Conservation (phyloP, 1,140 invertebrate species). For the Conus ventricosus region DNA sequence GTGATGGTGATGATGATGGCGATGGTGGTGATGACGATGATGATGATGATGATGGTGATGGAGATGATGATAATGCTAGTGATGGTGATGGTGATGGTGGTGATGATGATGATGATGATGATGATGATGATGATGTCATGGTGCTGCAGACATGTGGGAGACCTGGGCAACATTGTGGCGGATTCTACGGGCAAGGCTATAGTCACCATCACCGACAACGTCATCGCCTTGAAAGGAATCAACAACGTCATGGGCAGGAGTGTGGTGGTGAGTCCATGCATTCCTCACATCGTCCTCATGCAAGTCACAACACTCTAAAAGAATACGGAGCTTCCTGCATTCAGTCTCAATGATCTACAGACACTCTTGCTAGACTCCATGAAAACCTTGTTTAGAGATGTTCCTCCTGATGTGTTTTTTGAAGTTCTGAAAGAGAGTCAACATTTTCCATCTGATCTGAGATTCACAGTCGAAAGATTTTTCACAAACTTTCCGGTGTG, state of each 20-base stretch:
- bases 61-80: not conserved
- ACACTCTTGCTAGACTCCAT: no score
- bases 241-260: constrained; percentile 92
- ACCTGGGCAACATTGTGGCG: constrained; percentile 92
- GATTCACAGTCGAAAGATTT: no score
- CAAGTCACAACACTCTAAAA: no score
- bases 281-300: not conserved
- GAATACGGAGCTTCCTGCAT: no score
- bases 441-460: no score
- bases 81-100: not conserved
- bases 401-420: no score
- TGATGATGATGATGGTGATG: not conserved
- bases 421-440: no score
- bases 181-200: constrained; percentile 82
- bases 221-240: constrained; percentile 84
- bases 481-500: no score
- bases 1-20: no score
- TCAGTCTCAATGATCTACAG: no score
- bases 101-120: constrained; percentile 2
- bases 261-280: constrained; percentile 75
- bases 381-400: no score
- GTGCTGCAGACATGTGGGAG: constrained; percentile 83
- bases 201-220: constrained; percentile 85
- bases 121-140: not conserved
- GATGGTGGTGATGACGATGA: no score